Percentiles rank a stretch among this genome's conserved stretches.
These are phyloP conservation scores for Mastigias papua DNA, from an alignment of 30 jellyfish, hydroid and myxozoan genomes.

Conservation along the genomic window DNA sequence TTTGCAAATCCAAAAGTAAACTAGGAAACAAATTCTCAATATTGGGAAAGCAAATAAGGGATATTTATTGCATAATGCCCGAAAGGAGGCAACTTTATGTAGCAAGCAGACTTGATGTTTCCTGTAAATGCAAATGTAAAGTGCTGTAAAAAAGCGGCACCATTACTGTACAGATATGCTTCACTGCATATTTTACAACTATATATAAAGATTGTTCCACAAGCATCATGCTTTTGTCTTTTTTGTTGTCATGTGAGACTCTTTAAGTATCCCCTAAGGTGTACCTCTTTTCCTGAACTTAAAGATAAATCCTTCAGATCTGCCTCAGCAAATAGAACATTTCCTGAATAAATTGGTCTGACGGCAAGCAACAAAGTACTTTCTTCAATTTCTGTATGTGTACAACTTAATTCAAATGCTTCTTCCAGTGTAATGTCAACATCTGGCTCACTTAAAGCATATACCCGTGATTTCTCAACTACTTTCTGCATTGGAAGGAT, in stretches of 20 bases:
- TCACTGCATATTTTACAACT: too few relatives aligned
- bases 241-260: background rate
- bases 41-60: too few relatives aligned
- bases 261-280: conserved; percentile 89
- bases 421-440: conserved; percentile 79
- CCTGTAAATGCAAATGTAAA: too few relatives aligned
- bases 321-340: conserved; percentile 85
- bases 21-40: too few relatives aligned
- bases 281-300: conserved; percentile 55
- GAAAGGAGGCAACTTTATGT: too few relatives aligned
- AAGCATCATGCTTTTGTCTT: background rate
- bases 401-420: conserved; percentile 65
- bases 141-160: too few relatives aligned
- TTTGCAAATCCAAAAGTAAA: too few relatives aligned
- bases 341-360: conserved; percentile 80
- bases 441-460: conserved; percentile 56
- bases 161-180: too few relatives aligned
- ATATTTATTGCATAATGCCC: too few relatives aligned
- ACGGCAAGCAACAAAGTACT: conserved; percentile 79
- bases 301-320: conserved; percentile 75
- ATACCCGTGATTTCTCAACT: conserved; percentile 78
- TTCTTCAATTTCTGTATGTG: conserved; percentile 56
- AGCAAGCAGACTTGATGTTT: too few relatives aligned
- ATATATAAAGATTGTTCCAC: too few relatives aligned
- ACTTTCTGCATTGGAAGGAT: conserved; percentile 70